Conservation (phyloP, 2,888 invertebrate species). For the Plutella xylostella region DNA sequence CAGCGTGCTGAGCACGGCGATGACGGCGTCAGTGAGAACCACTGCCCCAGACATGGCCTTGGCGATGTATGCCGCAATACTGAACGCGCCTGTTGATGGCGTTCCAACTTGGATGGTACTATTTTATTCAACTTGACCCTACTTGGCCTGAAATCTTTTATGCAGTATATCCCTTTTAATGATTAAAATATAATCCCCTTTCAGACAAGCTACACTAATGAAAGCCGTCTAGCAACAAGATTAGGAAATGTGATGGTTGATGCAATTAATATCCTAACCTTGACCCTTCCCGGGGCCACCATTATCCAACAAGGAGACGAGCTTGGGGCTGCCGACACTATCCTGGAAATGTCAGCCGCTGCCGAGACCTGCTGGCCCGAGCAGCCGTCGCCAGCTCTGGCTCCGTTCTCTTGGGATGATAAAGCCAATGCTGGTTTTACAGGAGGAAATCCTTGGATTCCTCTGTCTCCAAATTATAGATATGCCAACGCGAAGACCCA, state of each 20-base stretch:
- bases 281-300: constrained; percentile 79
- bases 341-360: constrained; percentile 54
- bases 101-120: constrained; percentile 48
- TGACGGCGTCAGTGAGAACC: constrained; percentile 26
- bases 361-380: constrained; percentile 64
- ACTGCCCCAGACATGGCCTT: constrained; percentile 37
- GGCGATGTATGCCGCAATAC: constrained; percentile 33
- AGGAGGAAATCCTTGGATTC: constrained; percentile 76
- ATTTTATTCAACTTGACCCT: constrained; percentile 8
- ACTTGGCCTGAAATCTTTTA: too few species aligned
- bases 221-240: constrained; percentile 66
- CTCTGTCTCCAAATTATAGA: constrained; percentile 73
- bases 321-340: constrained; percentile 71
- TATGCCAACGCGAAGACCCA: constrained; percentile 72
- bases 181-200: constrained; percentile 14
- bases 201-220: constrained; percentile 40
- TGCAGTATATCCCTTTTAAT: too few species aligned
- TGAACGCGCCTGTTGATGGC: constrained; percentile 36
- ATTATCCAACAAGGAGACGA: constrained; percentile 87
- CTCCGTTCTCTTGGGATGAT: constrained; percentile 58
- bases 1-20: constrained; percentile 39
- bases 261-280: constrained; percentile 75
- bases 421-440: constrained; percentile 56
- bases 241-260: constrained; percentile 75
- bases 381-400: constrained; percentile 28